Evolutionary conservation across 2,113 vertebrate species (phyloP), one percentile per base, ranked within the genome.

Genomic region (Sigmodon hispidus): DNA sequence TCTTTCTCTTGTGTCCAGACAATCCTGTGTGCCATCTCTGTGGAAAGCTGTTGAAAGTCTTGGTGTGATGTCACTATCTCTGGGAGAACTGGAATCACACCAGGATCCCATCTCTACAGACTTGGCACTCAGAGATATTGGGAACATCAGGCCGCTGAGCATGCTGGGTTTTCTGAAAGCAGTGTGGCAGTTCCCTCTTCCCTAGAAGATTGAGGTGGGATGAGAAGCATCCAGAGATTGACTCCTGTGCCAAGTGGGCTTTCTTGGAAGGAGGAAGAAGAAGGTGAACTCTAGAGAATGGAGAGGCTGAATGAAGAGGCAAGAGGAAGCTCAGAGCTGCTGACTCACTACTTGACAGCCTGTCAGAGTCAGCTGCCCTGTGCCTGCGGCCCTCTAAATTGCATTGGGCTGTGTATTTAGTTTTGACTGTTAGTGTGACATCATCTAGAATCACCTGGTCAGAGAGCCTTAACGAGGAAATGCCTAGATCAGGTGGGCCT

Each of bases 21-120:
- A 45, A 4, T 87, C 34, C 26, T 81, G 4, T 52, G 67, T 43
- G 24, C 24, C n/a, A 45, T 31, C 40, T 15, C 15, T 86, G 43
- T 48, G 43, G 3, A 59, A 61, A 57, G 4, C 4, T 31, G 1
- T 4, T 2, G 10, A 31, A 5, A 19, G 48, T 45, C 59, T 59
- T 11, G 4, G 9, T 0, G 3, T n/a, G 26, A 7, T 0, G 6
- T 52, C 83, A 16, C 43, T 6, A 7, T 13, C 67, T 21, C 31
- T 12, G 1, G 36, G 31, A 52, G n/a, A 80, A 12, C 21, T 1
- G 11, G 67, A 48, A 22, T 22, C 80, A 34, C 67, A 52, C 13
- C 0, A 3, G 9, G 0, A 12, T 12, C 24, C 34, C 19, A 16
- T 31, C 40, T 61, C 22, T 31, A 43, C 0, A 2, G 63, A 43